phyloP scores from a whole-genome alignment of 2,888 invertebrate genomes.

The Strigamia transsilvanica region DNA sequence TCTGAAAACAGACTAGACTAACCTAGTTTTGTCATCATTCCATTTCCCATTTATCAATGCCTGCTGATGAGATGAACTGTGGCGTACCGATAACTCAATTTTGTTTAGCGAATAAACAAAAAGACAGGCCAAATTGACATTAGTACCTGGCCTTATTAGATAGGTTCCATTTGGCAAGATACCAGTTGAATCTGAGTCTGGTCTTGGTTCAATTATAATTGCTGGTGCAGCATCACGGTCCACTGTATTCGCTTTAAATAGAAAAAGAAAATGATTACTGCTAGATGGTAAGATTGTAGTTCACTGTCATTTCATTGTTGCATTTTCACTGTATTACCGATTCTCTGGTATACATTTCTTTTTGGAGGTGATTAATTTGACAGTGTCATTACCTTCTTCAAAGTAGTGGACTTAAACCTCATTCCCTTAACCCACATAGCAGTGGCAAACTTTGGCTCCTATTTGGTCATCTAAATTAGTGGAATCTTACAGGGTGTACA shows the following conservation, averaged over 20 bases:
- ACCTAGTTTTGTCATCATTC: background rate
- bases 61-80: background rate
- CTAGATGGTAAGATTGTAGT: background rate
- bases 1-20: background rate
- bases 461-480: no score
- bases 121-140: background rate
- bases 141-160: background rate
- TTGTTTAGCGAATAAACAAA: background rate
- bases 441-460: no score
- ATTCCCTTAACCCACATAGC: no score
- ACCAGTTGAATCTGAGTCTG: background rate
- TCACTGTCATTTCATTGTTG: background rate
- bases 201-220: background rate
- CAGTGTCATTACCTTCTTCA: no score
- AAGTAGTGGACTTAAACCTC: no score
- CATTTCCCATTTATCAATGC: background rate
- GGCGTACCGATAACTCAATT: background rate
- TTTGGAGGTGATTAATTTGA: no score
- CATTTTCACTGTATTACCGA: background rate
- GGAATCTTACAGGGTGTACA: no score
- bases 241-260: background rate
- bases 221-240: background rate
- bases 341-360: background rate
- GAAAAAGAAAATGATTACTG: background rate
- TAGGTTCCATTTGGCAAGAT: conserved; percentile 1